Evolutionary conservation across 2,888 invertebrate species (phyloP).

Genomic region (Siphlonurus alternatus): DNA sequence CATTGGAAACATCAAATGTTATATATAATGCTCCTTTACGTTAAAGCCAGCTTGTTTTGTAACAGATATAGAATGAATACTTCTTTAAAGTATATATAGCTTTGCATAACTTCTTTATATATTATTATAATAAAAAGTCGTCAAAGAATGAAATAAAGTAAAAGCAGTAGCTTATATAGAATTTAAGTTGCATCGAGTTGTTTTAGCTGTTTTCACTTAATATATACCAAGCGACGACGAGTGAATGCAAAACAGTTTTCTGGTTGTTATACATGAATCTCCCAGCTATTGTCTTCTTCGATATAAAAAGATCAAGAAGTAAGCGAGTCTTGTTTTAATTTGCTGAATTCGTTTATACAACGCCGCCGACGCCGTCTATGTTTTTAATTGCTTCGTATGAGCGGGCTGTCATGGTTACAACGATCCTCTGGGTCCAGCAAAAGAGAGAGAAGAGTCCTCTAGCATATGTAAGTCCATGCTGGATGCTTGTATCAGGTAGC

Average conservation of each 20-base stretch:
- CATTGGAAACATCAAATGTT: no score
- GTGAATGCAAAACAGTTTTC: not conserved
- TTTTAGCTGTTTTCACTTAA: not conserved
- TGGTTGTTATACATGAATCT: not conserved
- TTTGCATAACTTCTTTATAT: not conserved
- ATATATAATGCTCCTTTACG: no score
- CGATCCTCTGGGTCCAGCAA: not conserved
- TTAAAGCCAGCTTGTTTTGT: not conserved
- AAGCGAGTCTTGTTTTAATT: not conserved
- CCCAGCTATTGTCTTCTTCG: not conserved
- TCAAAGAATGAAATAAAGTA: not conserved
- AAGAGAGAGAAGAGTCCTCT: not conserved
- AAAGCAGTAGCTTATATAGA: not conserved
- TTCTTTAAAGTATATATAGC: not conserved
- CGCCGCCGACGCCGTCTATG: not conserved
- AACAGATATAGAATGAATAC: not conserved
- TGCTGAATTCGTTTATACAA: not conserved
- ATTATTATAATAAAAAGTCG: not conserved
- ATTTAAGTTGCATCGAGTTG: not conserved
- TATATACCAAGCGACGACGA: no score
- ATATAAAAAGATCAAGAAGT: not conserved
- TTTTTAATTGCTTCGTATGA: not conserved
- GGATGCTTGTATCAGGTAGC: no score
- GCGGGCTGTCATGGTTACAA: no score
- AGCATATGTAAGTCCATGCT: no score